A percentile compares a stretch with the other conserved stretches of the same genome.
Evolutionary conservation across 2,113 vertebrate genomes (phyloP).

Genomic region (Ptyas mucosa): DNA sequence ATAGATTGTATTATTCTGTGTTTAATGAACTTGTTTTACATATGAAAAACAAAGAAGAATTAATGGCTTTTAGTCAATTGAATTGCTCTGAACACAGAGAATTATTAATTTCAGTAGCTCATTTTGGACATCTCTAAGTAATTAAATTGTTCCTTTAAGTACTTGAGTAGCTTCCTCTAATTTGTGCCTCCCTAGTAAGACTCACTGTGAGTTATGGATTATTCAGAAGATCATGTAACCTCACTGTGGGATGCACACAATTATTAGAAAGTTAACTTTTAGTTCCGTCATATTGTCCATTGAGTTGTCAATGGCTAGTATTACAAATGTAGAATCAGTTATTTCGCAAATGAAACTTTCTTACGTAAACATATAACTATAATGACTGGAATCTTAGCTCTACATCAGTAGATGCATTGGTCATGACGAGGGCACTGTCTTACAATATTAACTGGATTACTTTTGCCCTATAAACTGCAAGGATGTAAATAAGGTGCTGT

Average conservation of each 20-base stretch:
- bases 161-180: background rate
- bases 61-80: background rate
- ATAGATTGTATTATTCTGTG: background rate
- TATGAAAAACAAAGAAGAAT: background rate
- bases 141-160: background rate
- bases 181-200: background rate
- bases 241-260: background rate
- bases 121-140: background rate
- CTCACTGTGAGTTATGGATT: conserved; percentile 12
- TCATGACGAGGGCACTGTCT: background rate
- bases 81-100: background rate
- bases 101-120: background rate
- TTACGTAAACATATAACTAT: background rate
- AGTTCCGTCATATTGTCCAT: background rate
- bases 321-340: background rate
- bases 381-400: background rate
- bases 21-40: background rate
- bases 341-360: background rate
- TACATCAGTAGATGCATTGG: background rate
- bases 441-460: background rate
- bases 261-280: background rate
- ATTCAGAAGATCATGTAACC: conserved; percentile 2
- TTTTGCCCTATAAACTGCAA: background rate
- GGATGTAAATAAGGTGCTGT: background rate
- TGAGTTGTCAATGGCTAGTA: background rate